phyloP scores from a whole-genome alignment of 2,797 vertebrate genomes.

The Oreochromis grahami region DNA sequence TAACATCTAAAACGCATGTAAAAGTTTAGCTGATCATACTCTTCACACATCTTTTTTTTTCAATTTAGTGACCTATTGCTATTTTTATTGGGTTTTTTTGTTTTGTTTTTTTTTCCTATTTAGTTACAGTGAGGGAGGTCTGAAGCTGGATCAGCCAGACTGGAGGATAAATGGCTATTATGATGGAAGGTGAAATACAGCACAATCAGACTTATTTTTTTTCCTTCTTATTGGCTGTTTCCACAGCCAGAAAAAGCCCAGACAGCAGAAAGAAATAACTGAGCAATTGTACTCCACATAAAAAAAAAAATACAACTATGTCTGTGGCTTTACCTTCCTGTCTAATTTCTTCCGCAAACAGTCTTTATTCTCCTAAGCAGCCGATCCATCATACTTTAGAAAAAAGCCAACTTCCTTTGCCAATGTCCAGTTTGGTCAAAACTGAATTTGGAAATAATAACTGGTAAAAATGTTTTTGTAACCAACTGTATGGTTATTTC shows the following conservation, averaged over 20 bases:
- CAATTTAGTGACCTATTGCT: neutral
- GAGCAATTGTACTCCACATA: slow-evolving; percentile 18
- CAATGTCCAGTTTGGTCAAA: neutral
- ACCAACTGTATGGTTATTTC: neutral
- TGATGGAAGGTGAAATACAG: slow-evolving; percentile 29
- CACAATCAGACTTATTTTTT: neutral
- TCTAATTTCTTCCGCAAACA: slow-evolving; percentile 9
- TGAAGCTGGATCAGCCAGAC: neutral
- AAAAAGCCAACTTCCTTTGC: neutral
- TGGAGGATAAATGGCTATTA: slow-evolving; percentile 24
- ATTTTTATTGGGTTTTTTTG: neutral
- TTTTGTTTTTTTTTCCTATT: neutral
- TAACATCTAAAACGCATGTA: neutral
- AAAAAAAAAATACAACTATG: neutral
- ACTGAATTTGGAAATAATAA: neutral
- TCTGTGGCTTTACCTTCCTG: neutral
- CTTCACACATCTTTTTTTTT: neutral
- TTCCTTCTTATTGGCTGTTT: slow-evolving; percentile 15
- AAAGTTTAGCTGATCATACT: neutral
- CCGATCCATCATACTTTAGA: slow-evolving; percentile 33
- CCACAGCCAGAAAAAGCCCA: slow-evolving; percentile 19
- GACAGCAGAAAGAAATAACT: slow-evolving; percentile 27
- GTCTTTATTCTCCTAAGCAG: slow-evolving; percentile 4
- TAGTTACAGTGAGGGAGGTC: neutral
- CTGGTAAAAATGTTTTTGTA: neutral